Evolutionary conservation across 2,888 invertebrate species (phyloP).

Genomic region (Melipona beecheii): DNA sequence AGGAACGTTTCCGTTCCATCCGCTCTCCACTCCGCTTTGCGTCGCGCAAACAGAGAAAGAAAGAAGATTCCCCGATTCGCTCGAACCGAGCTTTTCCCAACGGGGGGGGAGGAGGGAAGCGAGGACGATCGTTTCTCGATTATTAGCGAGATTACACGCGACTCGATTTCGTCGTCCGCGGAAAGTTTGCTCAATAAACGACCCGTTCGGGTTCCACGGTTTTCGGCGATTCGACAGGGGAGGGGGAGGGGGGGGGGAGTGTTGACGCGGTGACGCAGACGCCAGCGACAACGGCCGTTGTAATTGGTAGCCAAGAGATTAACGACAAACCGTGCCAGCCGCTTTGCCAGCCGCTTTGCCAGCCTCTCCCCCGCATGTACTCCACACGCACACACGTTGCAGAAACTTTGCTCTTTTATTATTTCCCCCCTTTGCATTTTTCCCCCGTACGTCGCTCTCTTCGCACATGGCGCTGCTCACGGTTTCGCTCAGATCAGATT

Average conservation of each 20-base stretch:
- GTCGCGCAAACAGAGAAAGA: neutral
- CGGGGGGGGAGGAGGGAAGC: no score
- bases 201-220: neutral
- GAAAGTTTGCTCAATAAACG: neutral
- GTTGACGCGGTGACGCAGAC: constrained; percentile 6
- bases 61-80: no score
- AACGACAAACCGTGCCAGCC: constrained; percentile 41
- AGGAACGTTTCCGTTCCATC: no score
- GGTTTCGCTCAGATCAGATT: constrained; percentile 9
- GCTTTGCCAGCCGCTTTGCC: constrained; percentile 23
- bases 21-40: no score
- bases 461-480: neutral
- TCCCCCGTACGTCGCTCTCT: neutral
- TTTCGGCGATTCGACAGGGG: neutral
- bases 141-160: neutral
- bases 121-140: constrained; percentile 12
- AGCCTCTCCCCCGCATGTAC: constrained; percentile 13
- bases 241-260: constrained; percentile 33
- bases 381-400: constrained; percentile 4
- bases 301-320: constrained; percentile 48
- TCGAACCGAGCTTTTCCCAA: neutral
- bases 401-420: constrained; percentile 28
- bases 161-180: neutral
- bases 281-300: constrained; percentile 43
- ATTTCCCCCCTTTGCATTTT: neutral